Conservation (phyloP, 2,113 vertebrate species). For the Brachyhypopomus occidentalis region DNA sequence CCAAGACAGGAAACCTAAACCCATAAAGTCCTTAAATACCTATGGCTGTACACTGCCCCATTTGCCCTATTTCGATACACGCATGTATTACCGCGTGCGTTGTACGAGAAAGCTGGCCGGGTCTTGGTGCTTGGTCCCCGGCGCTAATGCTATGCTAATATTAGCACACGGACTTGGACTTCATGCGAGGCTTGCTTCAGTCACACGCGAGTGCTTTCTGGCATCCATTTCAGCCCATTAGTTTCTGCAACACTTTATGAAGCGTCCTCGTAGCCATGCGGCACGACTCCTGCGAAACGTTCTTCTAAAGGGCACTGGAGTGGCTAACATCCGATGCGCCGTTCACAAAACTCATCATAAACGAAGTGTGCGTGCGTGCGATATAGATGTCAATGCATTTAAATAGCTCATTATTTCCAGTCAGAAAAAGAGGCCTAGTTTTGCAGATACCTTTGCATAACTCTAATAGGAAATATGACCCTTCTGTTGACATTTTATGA, state of each 20-base stretch:
- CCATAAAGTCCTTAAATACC: too few species aligned
- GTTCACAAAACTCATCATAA: constrained; percentile 30
- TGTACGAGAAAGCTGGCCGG: background rate
- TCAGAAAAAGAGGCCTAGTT: constrained; percentile 42
- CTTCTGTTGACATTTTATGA: constrained; percentile 1
- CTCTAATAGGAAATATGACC: constrained; percentile 50
- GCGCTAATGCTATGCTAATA: constrained; percentile 14
- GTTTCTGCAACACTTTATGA: background rate
- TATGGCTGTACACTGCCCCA: background rate
- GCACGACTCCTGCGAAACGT: background rate
- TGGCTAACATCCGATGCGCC: background rate
- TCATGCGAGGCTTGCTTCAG: constrained; percentile 1
- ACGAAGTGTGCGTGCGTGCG: constrained; percentile 34
- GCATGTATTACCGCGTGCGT: background rate
- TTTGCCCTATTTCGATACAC: background rate
- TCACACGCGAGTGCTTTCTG: background rate
- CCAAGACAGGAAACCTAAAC: too few species aligned
- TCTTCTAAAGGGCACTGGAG: constrained; percentile 1
- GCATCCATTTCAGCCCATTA: constrained; percentile 3
- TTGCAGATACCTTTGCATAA: constrained; percentile 39
- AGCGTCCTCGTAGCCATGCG: background rate
- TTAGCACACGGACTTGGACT: background rate
- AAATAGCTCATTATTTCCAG: constrained; percentile 70
- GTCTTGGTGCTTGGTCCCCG: background rate
- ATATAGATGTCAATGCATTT: constrained; percentile 69